Percentiles rank a stretch among this genome's conserved stretches.
These are phyloP conservation scores for Hypercompe scribonia DNA, from an alignment of 2,888 invertebrate genomes.

Conservation along the genomic window DNA sequence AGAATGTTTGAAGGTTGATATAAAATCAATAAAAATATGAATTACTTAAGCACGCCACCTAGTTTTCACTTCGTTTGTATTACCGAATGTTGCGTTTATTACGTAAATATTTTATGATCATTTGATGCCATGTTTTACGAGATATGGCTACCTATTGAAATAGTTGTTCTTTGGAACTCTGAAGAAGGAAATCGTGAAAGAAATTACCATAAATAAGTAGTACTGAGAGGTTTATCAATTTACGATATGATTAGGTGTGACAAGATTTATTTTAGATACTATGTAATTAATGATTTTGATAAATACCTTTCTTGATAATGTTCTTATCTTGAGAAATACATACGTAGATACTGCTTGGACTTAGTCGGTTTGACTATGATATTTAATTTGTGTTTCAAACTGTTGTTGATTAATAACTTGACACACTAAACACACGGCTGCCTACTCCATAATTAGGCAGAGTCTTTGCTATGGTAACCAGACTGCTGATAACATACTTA, in stretches of 20 bases:
- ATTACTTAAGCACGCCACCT: constrained; percentile 27
- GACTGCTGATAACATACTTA: too few species aligned
- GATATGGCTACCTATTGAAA: neutral
- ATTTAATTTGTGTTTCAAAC: too few species aligned
- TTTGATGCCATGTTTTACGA: neutral
- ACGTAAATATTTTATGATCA: neutral
- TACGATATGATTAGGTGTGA: neutral
- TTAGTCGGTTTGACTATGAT: too few species aligned
- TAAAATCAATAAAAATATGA: constrained; percentile 40
- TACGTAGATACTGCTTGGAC: neutral
- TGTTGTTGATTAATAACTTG: too few species aligned
- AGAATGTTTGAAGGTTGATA: constrained; percentile 10
- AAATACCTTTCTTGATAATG: neutral
- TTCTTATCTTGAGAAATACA: neutral
- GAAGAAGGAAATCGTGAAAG: neutral
- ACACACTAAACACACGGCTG: too few species aligned
- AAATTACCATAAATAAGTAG: neutral
- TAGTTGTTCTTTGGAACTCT: neutral
- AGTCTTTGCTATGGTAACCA: neutral
- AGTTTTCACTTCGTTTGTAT: neutral
- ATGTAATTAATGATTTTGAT: neutral
- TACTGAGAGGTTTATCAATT: neutral
- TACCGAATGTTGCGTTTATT: neutral
- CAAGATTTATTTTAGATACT: neutral
- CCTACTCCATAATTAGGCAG: neutral